Percentiles rank a stretch among this genome's conserved stretches.
phyloP scores from a whole-genome alignment of 1,140 invertebrate genomes.

The Bactericera cockerelli region DNA sequence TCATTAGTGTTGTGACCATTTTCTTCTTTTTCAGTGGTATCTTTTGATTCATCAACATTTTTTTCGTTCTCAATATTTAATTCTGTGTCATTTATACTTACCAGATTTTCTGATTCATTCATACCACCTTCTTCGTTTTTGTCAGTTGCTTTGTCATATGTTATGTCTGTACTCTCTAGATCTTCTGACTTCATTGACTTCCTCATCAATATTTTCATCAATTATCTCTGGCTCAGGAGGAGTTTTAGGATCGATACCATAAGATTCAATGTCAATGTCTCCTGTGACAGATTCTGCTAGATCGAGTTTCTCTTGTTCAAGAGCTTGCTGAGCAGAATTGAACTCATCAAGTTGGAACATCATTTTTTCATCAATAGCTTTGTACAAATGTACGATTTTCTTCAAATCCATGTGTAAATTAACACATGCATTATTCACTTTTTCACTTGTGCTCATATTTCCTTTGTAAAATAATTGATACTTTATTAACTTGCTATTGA shows the following conservation, averaged over 20 bases:
- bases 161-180: too few relatives aligned
- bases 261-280: not conserved
- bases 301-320: not conserved
- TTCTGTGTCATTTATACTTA: too few relatives aligned
- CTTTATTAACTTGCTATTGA: not conserved
- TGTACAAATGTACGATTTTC: not conserved
- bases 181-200: too few relatives aligned
- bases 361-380: not conserved
- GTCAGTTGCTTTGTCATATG: too few relatives aligned
- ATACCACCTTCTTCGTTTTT: too few relatives aligned
- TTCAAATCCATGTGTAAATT: slow-evolving; percentile 4
- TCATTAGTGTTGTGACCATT: not conserved
- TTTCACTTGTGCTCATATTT: not conserved
- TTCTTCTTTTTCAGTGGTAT: not conserved
- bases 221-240: too few relatives aligned
- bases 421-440: not conserved
- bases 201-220: too few relatives aligned
- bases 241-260: not conserved
- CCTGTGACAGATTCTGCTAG: not conserved
- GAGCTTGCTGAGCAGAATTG: not conserved
- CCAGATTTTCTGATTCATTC: too few relatives aligned
- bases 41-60: not conserved
- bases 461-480: not conserved
- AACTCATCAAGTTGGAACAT: not conserved
- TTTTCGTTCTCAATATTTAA: not conserved